Evolutionary conservation across 2,888 invertebrate genomes (phyloP).

Genomic region (Hypercompe scribonia): DNA sequence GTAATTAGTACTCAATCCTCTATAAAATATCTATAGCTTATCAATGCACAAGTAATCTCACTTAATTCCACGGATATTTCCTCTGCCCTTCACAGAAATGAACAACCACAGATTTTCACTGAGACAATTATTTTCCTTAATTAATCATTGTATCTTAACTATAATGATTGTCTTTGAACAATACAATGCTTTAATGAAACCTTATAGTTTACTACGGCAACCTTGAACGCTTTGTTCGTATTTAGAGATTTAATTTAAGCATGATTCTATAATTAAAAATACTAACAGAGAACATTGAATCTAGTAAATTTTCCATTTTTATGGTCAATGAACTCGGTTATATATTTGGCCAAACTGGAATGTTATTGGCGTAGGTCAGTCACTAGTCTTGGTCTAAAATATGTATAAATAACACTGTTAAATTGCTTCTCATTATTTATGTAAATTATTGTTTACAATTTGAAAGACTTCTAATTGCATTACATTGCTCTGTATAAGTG

Average conservation of each 20-base stretch:
- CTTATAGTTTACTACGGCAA: neutral
- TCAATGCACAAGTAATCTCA: constrained; percentile 8
- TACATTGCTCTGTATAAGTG: neutral
- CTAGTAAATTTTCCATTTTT: neutral
- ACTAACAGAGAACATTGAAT: neutral
- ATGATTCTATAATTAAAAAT: neutral
- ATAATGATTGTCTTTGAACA: constrained; percentile 14
- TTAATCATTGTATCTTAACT: constrained; percentile 15
- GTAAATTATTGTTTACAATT: no score
- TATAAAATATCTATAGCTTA: neutral
- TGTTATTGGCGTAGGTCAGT: neutral
- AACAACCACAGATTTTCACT: constrained; percentile 20
- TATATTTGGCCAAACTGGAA: neutral
- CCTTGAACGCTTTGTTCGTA: neutral
- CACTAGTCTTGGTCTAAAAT: neutral
- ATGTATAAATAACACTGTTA: no score
- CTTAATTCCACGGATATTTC: constrained; percentile 20
- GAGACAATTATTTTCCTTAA: constrained; percentile 24
- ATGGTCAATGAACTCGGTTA: neutral
- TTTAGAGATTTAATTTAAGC: neutral
- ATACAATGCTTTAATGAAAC: constrained; percentile 12
- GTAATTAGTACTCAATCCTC: no score
- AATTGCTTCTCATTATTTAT: no score
- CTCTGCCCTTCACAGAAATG: constrained; percentile 23
- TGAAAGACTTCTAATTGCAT: no score